Conservation (phyloP, 2,888 invertebrate species). For the Drosophila mettleri region DNA sequence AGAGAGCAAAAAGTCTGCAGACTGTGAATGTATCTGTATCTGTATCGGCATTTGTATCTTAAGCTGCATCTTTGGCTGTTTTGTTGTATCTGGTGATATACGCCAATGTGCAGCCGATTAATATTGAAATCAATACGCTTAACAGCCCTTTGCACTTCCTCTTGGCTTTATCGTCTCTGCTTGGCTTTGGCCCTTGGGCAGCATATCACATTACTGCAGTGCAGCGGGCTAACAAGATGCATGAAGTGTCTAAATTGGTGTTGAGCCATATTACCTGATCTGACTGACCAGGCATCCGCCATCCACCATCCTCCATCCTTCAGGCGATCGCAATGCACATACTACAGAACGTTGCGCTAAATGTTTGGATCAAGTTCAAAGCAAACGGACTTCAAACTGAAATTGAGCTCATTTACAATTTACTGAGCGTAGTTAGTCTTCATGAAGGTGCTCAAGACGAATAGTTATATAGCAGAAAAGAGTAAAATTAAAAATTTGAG, state of each 20-base stretch:
- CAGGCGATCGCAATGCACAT: conserved; percentile 15
- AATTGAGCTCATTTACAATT: neutral
- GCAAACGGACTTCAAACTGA: neutral
- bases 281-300: conserved; percentile 41
- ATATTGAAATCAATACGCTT: conserved; percentile 77
- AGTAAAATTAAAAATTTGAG: too few species aligned
- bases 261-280: conserved; percentile 82
- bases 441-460: neutral
- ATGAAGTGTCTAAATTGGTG: conserved; percentile 85
- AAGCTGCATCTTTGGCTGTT: conserved; percentile 3
- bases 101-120: conserved; percentile 53
- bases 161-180: neutral
- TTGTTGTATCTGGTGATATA: conserved; percentile 51
- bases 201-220: conserved; percentile 52
- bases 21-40: conserved; percentile 16
- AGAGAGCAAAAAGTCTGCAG: conserved; percentile 25
- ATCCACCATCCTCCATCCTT: neutral
- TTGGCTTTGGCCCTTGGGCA: conserved; percentile 29
- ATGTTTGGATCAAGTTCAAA: neutral
- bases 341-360: too few species aligned
- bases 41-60: conserved; percentile 1
- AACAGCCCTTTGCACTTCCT: conserved; percentile 61
- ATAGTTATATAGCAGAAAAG: too few species aligned
- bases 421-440: neutral
- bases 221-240: conserved; percentile 81